Evolutionary conservation across 1,140 invertebrate genomes (phyloP), one percentile per base, ranked within the genome.

Genomic region (Trachymyrmex septentrionalis): DNA sequence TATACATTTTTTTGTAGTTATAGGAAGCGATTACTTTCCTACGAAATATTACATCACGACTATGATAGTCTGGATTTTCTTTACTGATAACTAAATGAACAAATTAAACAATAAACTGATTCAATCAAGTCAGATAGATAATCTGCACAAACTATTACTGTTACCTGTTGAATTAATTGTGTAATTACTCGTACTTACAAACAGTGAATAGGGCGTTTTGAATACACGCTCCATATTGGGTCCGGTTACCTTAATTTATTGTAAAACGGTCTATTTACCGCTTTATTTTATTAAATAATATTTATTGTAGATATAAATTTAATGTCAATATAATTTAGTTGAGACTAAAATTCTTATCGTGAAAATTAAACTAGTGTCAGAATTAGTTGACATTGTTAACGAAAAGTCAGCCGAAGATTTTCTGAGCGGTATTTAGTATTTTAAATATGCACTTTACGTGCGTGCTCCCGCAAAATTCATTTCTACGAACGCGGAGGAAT

Each of bases 401-500:
- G 64, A n/a, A 38, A 14, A 67, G 12, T 34, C 10, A 34, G 21
- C 24, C 19, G 1, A 48, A 44, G 16, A 38, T 64, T 77, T 27
- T 7, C 9, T 27, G 34, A 5, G 12, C 14, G 27, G 1, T 27
- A 3, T 9, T 48, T 48, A 53, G 50, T 34, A 27, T 69, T n/a
- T 78, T 67, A 69, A 53, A 69, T 44, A 44, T 38, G 67, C 53
- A 30, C 48, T 81, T 81, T 81, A 38, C 53, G 19, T 44, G 24
- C 34, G 19, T 38, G 53, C 27, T 44, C n/a, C 2, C 21, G 53
- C 24, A 44, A 57, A 16, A 61, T 82, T 57, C 34, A 55, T 44
- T 57, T n/a, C 38, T 59, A 10, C 78, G 4, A 30, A 5, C 6
- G 19, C 27, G 59, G 21, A 50, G 14, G 14, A 50, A 50, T 21